These are phyloP conservation scores for Drosophila sp. DNA, from an alignment of 1,140 invertebrate genomes.

Conservation along the genomic window DNA sequence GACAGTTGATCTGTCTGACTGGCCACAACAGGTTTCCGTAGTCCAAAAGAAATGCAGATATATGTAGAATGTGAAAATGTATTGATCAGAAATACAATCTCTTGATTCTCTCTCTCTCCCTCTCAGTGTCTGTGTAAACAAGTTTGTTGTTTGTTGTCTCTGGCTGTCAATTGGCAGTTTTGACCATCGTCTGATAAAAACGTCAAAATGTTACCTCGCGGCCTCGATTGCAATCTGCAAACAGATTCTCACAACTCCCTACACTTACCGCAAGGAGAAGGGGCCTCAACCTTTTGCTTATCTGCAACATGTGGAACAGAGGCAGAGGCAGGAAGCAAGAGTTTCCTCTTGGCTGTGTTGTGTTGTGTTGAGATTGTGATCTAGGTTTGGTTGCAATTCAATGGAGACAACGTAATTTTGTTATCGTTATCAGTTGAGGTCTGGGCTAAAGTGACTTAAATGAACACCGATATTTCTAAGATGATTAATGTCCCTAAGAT, in stretches of 20 bases:
- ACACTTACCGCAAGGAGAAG: background rate
- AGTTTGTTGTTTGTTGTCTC: conserved; percentile 33
- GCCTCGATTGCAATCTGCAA: conserved; percentile 68
- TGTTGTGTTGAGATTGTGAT: background rate
- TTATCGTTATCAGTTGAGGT: conserved; percentile 9
- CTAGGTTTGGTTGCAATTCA: conserved; percentile 5
- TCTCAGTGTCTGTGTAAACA: conserved; percentile 38
- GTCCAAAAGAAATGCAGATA: conserved; percentile 17
- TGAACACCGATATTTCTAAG: background rate
- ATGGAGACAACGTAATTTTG: background rate
- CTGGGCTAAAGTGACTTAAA: background rate
- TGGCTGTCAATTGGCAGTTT: conserved; percentile 57
- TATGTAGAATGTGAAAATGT: conserved; percentile 10
- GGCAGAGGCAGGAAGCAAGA: conserved; percentile 7
- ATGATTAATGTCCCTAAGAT: background rate
- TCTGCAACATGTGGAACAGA: conserved; percentile 41
- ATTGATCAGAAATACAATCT: conserved; percentile 26
- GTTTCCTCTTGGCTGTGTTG: background rate
- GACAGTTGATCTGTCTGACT: conserved; percentile 32
- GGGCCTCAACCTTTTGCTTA: conserved; percentile 23
- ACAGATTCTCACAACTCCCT: conserved; percentile 63
- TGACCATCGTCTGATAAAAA: conserved; percentile 63
- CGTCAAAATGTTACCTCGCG: conserved; percentile 66
- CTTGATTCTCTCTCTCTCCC: conserved; percentile 20
- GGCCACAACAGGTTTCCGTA: conserved; percentile 47